Base-by-base conservation (phyloP, 2,888 invertebrate species). In the Cosmia trapezina region DNA sequence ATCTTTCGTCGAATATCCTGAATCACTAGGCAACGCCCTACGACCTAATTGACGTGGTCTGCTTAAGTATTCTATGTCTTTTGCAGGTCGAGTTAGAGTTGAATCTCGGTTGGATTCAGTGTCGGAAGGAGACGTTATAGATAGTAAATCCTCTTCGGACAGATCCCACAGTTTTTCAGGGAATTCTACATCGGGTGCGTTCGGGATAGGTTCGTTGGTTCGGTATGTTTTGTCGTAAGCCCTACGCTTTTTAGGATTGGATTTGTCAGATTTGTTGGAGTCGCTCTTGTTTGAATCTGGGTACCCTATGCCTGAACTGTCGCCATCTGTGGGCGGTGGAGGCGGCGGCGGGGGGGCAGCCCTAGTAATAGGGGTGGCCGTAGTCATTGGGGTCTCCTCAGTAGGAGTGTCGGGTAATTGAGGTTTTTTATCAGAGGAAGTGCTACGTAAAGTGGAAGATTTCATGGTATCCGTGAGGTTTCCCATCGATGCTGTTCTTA, bases 211-310 rank as follows among this genome's bases (percentile, higher is more conserved):
- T 94, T 99, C 98, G 90, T 98, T 96, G 14, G 98, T 99, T 84
- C 97, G 97, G 92, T 99, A 99, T 67, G 97, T 97, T 93, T 97
- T 97, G 90, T 98, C 98, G 92, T 98, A 98, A 84, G 96, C 97
- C 84, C 97, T 96, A 86, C 97, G 97, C 92, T 97, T 98, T 94
- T 97, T 97, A 2, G 88, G 87, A 11, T 96, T 94, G 66, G 96
- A 95, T 84, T 96, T 96, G 78, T 97, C 96, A 17, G 94, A 95
- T 89, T 96, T 96, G 28, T 92, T 93, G 3, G 95, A 94, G 80
- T 96, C 96, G 79, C 96, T 96, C 84, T 93, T 95, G 83, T 93
- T 96, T 1, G 96, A 94, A 76, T 96, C 96, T 67, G 96, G 94
- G 80, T 95, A 95, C 6, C 97, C 97, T 89, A 96, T 91, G 0